Evolutionary conservation across 1,140 invertebrate genomes (phyloP), one percentile per base, ranked within the genome.

Genomic region (Pantala flavescens): DNA sequence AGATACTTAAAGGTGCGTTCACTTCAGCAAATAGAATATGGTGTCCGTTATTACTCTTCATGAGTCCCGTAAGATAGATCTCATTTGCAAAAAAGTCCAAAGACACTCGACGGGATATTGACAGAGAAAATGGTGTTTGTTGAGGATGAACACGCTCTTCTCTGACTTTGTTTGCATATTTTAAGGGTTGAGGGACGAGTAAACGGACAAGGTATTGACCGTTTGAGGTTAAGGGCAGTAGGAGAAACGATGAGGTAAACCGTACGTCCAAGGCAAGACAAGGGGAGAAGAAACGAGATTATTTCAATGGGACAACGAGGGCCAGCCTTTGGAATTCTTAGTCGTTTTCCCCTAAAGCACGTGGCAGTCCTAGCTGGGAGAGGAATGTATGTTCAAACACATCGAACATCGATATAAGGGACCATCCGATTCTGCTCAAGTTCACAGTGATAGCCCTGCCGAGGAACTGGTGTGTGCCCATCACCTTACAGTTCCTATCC

Each of bases 71-170:
- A 63, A 63, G 49, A 14, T 63, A 63, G 14, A 63, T 63, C n/a
- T 63, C 49, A 63, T 63, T 63, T 63, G 49, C 49, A 63, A 63
- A 63, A 63, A 63, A 63, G 49, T 21, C 49, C 49, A 19, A 5
- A 63, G 49, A 21, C 49, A 3, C 49, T 63, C 49, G 14, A 63
- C n/a, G n/a, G 1, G 12, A 21, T 63, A 63, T 63, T 63, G 49
- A 63, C 49, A 63, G n/a, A 63, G 49, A 63, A 63, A 63, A 63
- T 63, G 49, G 49, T 63, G 49, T 63, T 63, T 63, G n/a, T 21
- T 63, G 49, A 63, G 16, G 49, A 63, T 19, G 49, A 63, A 21
- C n/a, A 21, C 49, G 49, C 14, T 63, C 49, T 63, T 36, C 49
- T 21, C 49, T 63, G 14, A 12, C 49, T 19, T 63, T 63, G 49